Evolutionary conservation across 2,888 invertebrate species (phyloP), one percentile per base, ranked within the genome.

Genomic region (Pheosia tremula): DNA sequence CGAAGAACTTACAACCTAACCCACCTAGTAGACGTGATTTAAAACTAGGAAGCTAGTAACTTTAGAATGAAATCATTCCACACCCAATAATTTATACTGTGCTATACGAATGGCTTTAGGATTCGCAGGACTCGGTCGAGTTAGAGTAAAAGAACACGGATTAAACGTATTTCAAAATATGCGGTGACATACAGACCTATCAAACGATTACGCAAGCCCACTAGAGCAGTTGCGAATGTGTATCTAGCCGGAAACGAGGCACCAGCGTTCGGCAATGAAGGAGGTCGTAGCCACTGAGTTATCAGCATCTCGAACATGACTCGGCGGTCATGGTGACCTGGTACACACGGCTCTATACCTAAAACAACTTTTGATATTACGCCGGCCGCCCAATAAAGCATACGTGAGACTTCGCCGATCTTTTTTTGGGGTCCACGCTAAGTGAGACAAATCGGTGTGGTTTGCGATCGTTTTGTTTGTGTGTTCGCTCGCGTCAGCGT

Each of bases 291-390:
- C 80, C 84, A 82, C 82, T 75, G 69, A 80, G 78, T 85, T 89
- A 89, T 89, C 88, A 85, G 79, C 85, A 88, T 88, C 88, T 86
- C 39, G 75, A 82, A 81, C 82, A 83, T 80, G 81, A 77, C 81
- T 80, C 77, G 81, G 75, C 80, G 78, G 82, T 86, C 83, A 86
- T 87, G 86, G 81, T 84, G 84, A 82, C 85, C 85, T 87, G 84
- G 84, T 86, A 84, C 76, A 76, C 75, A 70, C 78, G 68, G 62
- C 69, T 61, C 69, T 65, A 75, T 87, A 83, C 82, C 84, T 86
- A 82, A 81, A 84, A 81, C 80, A 75, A 81, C 86, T 88, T 80
- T 88, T 88, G 88, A 88, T 88, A 88, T 85, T 86, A 81, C 71
- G 83, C 88, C 87, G 87, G 81, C 83, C 72, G 81, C 77, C 80